Base-by-base conservation (phyloP, 2,797 vertebrate genomes). In the Pygocentrus nattereri region DNA sequence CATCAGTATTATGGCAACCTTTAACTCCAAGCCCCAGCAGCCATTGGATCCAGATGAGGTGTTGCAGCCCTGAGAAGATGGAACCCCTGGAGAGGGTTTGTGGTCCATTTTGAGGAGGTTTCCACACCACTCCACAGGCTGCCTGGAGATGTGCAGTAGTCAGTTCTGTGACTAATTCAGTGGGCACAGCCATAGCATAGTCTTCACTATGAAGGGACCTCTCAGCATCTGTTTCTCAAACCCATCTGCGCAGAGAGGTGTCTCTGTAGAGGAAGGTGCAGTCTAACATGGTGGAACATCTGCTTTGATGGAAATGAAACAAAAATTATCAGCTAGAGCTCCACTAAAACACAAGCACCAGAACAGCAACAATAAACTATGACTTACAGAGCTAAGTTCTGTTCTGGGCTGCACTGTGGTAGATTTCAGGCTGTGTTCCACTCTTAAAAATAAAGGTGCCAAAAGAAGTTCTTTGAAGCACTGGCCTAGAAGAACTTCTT, bases 11-110 rank as follows among this genome's bases (percentile, higher is more conserved):
- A 93, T 47, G 0, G 82, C 86, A 73, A 93, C 76, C 52, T 85
- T 89, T 64, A 88, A 30, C n/a, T 94, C 92, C 38, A 91, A 50
- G 74, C 70, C 86, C 91, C 88, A 90, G 85, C 92, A 92, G 0
- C 78, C 41, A 47, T 72, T 88, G 0, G 83, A 59, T 30, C 72
- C 2, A 79, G 77, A 83, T 0, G 84, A 76, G 21, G 89, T 86
- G 74, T 78, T 44, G 80, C 91, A 93, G 74, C 76, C 70, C 68
- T 71, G 76, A 7, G 88, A 78, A 2, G 74, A 88, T 74, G 4
- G 88, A 88, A 78, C 84, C 72, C 0, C 59, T 12, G 79, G 75
- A 87, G 19, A 61, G 49, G 21, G 75, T 15, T 6, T 27, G 78
- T 84, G 50, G 15, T 59, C 21, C 56, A 89, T 81, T 41, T 70